Conservation (phyloP, 1,140 invertebrate genomes). For the Pantala flavescens region DNA sequence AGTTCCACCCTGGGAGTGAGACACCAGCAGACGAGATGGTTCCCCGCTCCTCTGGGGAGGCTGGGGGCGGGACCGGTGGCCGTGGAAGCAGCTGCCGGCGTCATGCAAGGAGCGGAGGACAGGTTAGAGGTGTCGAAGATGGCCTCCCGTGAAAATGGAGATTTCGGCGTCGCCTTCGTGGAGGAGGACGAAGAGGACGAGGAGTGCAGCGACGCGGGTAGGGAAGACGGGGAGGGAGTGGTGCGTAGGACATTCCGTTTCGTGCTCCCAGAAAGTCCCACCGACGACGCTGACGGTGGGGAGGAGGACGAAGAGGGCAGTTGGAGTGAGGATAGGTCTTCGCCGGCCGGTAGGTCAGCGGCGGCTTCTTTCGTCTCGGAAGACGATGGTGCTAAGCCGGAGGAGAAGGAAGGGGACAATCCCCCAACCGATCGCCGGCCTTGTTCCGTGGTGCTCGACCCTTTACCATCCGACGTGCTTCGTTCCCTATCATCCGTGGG, state of each 20-base stretch:
- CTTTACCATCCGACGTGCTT: slow-evolving; percentile 20
- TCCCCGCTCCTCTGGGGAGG: not conserved
- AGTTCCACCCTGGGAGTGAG: not conserved
- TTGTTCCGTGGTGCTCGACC: slow-evolving; percentile 22
- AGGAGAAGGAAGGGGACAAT: not conserved
- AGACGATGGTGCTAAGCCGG: not conserved
- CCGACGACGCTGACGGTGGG: not conserved
- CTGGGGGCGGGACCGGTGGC: not conserved
- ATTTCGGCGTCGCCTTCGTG: not conserved
- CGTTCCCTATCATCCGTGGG: slow-evolving; percentile 19
- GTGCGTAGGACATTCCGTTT: not conserved
- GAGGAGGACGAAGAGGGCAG: not conserved
- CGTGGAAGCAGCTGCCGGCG: not conserved
- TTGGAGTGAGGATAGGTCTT: not conserved
- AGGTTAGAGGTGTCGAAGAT: not conserved
- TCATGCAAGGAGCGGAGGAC: not conserved
- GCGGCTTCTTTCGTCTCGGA: not conserved
- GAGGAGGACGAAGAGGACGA: not conserved
- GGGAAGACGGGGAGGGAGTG: not conserved
- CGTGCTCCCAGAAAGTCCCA: not conserved
- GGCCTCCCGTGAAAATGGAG: not conserved
- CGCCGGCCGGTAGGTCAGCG: not conserved
- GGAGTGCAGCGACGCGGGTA: not conserved
- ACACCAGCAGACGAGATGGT: not conserved
- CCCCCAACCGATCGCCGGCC: not conserved